Conservation (phyloP, 1,140 invertebrate species). For the Drosophila leontia region DNA sequence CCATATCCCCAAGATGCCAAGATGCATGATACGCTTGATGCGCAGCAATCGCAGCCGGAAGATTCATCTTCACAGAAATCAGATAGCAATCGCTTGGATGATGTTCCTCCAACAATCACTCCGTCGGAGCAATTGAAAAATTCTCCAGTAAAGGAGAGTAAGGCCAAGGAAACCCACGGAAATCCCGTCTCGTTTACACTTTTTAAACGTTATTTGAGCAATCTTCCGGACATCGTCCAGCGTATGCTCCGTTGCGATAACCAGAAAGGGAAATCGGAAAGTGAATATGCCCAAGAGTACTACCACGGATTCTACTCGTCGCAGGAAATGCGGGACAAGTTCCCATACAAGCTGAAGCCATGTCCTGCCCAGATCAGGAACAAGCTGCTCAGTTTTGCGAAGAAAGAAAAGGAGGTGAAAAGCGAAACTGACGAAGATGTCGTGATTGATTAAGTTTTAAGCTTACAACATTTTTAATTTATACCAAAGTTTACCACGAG, state of each 20-base stretch:
- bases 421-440: too few species aligned
- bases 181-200: slow-evolving; percentile 19
- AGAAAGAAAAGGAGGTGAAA: background rate
- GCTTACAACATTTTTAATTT: too few species aligned
- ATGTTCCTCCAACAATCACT: background rate
- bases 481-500: too few species aligned
- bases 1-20: too few species aligned
- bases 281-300: slow-evolving; percentile 33
- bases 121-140: background rate
- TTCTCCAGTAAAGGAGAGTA: background rate
- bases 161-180: background rate
- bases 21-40: too few species aligned
- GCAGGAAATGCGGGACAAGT: slow-evolving; percentile 32
- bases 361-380: slow-evolving; percentile 29
- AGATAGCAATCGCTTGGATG: too few species aligned
- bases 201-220: slow-evolving; percentile 35
- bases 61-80: too few species aligned
- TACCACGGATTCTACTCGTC: slow-evolving; percentile 33
- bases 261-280: background rate
- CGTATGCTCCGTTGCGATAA: slow-evolving; percentile 32
- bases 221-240: slow-evolving; percentile 36
- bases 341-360: slow-evolving; percentile 24
- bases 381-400: slow-evolving; percentile 28
- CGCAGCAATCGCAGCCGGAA: too few species aligned
- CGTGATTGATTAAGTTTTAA: too few species aligned